Evolutionary conservation across 92 coral and sea anemone species (phyloP).

Genomic region (Porites evermanni): DNA sequence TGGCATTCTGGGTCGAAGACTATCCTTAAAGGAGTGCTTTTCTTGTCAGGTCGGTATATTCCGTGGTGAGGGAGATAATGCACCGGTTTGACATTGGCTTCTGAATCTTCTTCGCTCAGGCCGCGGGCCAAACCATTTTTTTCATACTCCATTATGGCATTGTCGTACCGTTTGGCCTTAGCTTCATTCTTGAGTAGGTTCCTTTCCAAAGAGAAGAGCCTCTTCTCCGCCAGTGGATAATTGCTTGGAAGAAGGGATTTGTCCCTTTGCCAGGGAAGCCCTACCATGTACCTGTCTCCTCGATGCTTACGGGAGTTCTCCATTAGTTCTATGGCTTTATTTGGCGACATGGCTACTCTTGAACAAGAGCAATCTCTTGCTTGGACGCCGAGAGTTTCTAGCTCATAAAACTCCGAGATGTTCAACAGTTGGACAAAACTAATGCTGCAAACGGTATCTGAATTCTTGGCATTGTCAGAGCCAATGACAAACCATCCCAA

Average conservation of each 20-base stretch:
- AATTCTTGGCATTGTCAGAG: conserved; percentile 16
- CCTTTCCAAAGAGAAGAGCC: conserved; percentile 39
- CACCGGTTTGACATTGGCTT: conserved; percentile 49
- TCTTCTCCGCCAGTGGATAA: conserved; percentile 37
- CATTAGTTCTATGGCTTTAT: conserved; percentile 52
- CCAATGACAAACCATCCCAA: conserved; percentile 37
- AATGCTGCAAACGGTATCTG: conserved; percentile 1
- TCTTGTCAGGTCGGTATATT: conserved; percentile 28
- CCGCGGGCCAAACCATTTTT: conserved; percentile 40
- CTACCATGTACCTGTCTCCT: conserved; percentile 27
- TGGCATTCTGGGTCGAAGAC: conserved; percentile 65
- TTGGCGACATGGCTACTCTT: conserved; percentile 26
- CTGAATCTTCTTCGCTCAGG: conserved; percentile 28
- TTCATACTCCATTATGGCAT: conserved; percentile 34
- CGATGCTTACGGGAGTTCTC: conserved; percentile 33
- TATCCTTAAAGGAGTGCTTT: conserved; percentile 50
- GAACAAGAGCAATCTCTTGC: conserved; percentile 57
- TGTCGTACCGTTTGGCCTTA: conserved; percentile 49
- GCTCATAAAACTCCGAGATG: conserved; percentile 44
- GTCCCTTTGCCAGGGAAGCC: conserved; percentile 55
- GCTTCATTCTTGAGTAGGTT: conserved; percentile 28
- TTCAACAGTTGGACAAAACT: conserved; percentile 10
- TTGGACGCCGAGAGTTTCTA: conserved; percentile 50
- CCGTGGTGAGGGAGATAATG: conserved; percentile 55
- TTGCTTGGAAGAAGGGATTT: conserved; percentile 47